phyloP scores from a whole-genome alignment of 2,888 invertebrate species.

The Sclerodermus sp. region DNA sequence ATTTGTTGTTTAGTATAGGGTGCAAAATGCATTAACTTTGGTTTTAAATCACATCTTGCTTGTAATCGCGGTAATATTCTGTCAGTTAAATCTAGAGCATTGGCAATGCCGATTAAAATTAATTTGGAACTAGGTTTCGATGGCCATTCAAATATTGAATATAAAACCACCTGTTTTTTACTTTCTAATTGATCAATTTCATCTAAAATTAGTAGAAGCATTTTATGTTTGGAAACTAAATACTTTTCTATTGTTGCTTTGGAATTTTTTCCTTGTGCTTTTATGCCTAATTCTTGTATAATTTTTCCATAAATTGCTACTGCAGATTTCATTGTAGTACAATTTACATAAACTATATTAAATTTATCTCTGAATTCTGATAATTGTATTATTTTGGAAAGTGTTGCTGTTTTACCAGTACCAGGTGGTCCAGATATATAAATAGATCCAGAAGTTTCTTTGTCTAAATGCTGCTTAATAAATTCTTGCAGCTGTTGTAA shows the following conservation, averaged over 20 bases:
- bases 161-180: slow-evolving; percentile 81
- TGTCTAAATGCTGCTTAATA: slow-evolving; percentile 67
- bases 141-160: slow-evolving; percentile 94
- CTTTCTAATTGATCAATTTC: slow-evolving; percentile 94
- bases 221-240: slow-evolving; percentile 66
- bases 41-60: slow-evolving; percentile 72
- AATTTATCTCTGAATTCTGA: slow-evolving; percentile 65
- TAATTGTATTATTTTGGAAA: slow-evolving; percentile 72
- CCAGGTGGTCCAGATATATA: slow-evolving; percentile 98
- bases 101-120: slow-evolving; percentile 89
- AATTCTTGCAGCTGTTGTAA: slow-evolving; percentile 70
- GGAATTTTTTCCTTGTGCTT: slow-evolving; percentile 65
- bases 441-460: slow-evolving; percentile 74
- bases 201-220: slow-evolving; percentile 84
- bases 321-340: slow-evolving; percentile 86
- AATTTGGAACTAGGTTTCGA: slow-evolving; percentile 67
- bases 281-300: slow-evolving; percentile 70
- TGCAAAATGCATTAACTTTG: slow-evolving; percentile 82
- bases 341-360: slow-evolving; percentile 77
- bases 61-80: slow-evolving; percentile 85
- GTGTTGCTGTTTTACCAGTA: slow-evolving; percentile 92
- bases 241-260: slow-evolving; percentile 71
- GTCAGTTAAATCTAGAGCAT: slow-evolving; percentile 93
- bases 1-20: slow-evolving; percentile 93
- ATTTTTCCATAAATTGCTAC: slow-evolving; percentile 78